Base-by-base conservation (phyloP, 1,140 invertebrate genomes). In the Drosophila obscura region DNA sequence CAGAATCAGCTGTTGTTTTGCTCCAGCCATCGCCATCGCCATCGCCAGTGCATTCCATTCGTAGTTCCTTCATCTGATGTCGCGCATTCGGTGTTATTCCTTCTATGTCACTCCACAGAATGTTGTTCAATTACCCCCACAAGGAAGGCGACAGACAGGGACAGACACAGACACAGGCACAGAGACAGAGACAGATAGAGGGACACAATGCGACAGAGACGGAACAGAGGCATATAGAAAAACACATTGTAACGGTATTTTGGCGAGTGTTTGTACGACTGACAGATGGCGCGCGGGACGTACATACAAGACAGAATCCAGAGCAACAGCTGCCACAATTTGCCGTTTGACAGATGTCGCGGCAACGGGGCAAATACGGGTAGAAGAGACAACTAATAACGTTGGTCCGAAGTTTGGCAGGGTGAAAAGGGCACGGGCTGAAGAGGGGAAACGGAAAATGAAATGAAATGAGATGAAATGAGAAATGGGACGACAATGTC, bases 61-160 rank as follows among this genome's bases (percentile, higher is more conserved):
- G 51, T 31, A 3, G 31, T 31, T 9, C 28, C 28, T 31, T 31
- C 28, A 8, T 31, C 43, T 31, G 19, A 44, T 61, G 35, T 35
- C 39, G 5, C 45, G 44, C 50, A 19, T 45, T 50, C 48, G 50
- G 24, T 39, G 67, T 64, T 79, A 88, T 88, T 88, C 75, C 74
- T 88, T 88, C 64, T 79, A 73, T 63, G 78, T 65, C 83, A 85
- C 82, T 85, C 82, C 85, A 82, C 82, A 87, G 13, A 87, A 87
- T 87, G 83, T 88, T 87, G 79, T 87, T 87, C 82, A 87, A 88
- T 87, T 87, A 88, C 83, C 72, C 79, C 69, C 15, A 43, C 76
- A 31, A 35, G 51, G 28, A 61, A 50, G 48, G 13, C 45, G 44
- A 22, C 66, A 64, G 26, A 80, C 73, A 75, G 7, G 26, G 19